Conservation (phyloP, 2,888 invertebrate genomes). For the Andrena marginata region DNA sequence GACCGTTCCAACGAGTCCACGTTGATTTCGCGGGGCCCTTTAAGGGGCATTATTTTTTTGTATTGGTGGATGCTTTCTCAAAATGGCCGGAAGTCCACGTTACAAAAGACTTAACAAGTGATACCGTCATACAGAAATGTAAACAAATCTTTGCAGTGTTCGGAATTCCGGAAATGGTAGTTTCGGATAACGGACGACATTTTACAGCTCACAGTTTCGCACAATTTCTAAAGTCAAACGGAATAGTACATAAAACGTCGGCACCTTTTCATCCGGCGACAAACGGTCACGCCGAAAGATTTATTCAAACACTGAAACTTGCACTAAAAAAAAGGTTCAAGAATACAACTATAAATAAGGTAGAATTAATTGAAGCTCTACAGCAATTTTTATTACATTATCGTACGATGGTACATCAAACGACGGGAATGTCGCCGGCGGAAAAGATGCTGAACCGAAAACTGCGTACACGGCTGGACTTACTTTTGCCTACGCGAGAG, state of each 20-base stretch:
- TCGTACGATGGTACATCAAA: not conserved
- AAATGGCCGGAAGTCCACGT: not conserved
- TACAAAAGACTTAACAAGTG: not conserved
- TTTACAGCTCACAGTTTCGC: not conserved
- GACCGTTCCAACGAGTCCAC: not conserved
- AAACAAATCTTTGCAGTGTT: not conserved
- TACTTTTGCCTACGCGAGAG: not conserved
- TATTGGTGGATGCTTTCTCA: not conserved
- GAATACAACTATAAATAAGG: not conserved
- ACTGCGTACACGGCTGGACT: not conserved
- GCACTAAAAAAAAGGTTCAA: constrained; percentile 2
- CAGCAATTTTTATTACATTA: not conserved
- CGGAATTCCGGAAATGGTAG: not conserved
- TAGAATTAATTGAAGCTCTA: not conserved
- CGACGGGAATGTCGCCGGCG: not conserved
- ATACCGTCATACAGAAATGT: not conserved
- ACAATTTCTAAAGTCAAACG: not conserved
- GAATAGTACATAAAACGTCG: not conserved
- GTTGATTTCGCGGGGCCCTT: constrained; percentile 3
- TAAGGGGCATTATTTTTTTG: not conserved
- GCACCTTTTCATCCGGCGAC: constrained; percentile 1
- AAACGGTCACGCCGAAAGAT: not conserved
- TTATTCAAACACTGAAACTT: not conserved
- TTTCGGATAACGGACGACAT: not conserved
- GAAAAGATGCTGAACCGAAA: not conserved